Base-by-base conservation (phyloP, 2,888 invertebrate species). In the Spilarctia lutea region DNA sequence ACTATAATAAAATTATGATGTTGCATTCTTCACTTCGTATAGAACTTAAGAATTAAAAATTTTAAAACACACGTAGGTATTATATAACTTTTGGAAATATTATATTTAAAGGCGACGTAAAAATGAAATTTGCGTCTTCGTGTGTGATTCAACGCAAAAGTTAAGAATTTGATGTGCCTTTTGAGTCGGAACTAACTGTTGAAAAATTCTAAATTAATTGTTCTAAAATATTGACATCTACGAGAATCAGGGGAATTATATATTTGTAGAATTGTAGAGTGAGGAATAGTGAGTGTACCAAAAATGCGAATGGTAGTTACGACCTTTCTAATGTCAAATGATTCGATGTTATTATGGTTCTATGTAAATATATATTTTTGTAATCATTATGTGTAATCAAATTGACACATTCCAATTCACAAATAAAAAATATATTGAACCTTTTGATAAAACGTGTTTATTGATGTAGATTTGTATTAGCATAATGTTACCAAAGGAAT, bases 401-500 rank as follows among this genome's bases (percentile, higher is more conserved):
- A 75, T 77, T 33, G 67, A 77, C 76, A 86, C 88, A 89, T 89
- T 89, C 87, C 88, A 85, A 80, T 81, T 79, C 69, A 75, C 75
- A 75, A 81, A 66, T 79, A 85, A 83, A 68, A 73, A 81, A 79
- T 80, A 81, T 67, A 81, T 83, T 84, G 74, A 74, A 77, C 71
- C 76, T 68, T 79, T 78, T 82, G 68, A 72, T 75, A 77, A 72
- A 72, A 75, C 76, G 72, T 80, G 74, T 77, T 79, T 35, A 42
- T 81, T 76, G 78, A 77, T 81, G 78, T 71, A 70, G 65, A 63
- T 30, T 8, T 45, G 30, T 77, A 33, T 77, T 77, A 74, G 66
- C 56, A 69, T 76, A 83, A 85, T 79, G 83, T 88, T 87, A 89
- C 88, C 89, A 89, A 89, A 89, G 87, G 86, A 86, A 81, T 82